A percentile compares a stretch with the other conserved stretches of the same genome.
These are phyloP conservation scores for Parapristionchus giblindavisi DNA, from an alignment of 2,888 invertebrate species.

Conservation along the genomic window DNA sequence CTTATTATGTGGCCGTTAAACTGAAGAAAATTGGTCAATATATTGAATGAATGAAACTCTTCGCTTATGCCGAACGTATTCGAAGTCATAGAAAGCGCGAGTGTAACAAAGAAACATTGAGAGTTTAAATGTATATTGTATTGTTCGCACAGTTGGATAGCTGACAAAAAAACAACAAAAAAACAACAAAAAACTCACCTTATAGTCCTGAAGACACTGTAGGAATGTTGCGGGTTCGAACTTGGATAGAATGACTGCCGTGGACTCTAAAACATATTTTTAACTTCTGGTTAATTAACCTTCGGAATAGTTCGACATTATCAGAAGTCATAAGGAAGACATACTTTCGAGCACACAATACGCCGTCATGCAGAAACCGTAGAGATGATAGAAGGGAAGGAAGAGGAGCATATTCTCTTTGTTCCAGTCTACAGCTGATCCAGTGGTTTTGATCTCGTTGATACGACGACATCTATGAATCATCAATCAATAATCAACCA, in stretches of 20 bases:
- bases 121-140: too few relatives aligned
- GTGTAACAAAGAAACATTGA: too few relatives aligned
- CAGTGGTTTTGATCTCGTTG: not conserved
- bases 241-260: constrained; percentile 60
- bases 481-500: too few relatives aligned
- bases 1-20: too few relatives aligned
- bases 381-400: constrained; percentile 68
- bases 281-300: not conserved
- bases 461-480: constrained; percentile 12
- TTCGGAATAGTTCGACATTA: not conserved
- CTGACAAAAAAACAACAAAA: not conserved
- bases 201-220: constrained; percentile 57
- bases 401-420: constrained; percentile 52
- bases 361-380: constrained; percentile 53
- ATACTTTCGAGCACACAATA: constrained; percentile 10
- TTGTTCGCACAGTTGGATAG: not conserved
- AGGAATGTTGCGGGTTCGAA: constrained; percentile 62
- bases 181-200: constrained; percentile 37
- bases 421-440: constrained; percentile 46
- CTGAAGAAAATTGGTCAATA: too few relatives aligned
- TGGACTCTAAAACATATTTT: constrained; percentile 39
- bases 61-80: too few relatives aligned
- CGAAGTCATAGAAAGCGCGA: too few relatives aligned
- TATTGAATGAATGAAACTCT: too few relatives aligned
- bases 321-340: not conserved